Evolutionary conservation across 92 coral and sea anemone species (phyloP).

Genomic region (Palythoa grandiflora): DNA sequence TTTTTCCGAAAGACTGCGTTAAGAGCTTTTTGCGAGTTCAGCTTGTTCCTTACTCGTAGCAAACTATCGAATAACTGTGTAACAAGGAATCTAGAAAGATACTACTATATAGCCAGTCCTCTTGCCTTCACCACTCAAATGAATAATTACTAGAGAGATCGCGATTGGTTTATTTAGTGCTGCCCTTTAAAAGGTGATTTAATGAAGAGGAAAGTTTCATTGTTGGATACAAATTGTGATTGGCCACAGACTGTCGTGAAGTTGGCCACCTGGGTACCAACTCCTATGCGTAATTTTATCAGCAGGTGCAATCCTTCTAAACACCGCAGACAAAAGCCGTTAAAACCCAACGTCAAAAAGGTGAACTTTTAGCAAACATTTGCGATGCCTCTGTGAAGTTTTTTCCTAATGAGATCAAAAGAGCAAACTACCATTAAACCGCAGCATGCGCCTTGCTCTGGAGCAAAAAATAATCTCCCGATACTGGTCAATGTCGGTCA

Average conservation of each 20-base stretch:
- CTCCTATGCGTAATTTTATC: conserved; percentile 67
- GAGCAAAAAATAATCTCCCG: not conserved
- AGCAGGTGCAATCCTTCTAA: conserved; percentile 84
- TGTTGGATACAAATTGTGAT: conserved; percentile 68
- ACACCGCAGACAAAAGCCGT: conserved; percentile 87
- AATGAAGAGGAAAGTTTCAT: conserved; percentile 83
- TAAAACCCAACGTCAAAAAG: conserved; percentile 71
- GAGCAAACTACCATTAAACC: conserved; percentile 67
- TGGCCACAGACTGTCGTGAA: conserved; percentile 79
- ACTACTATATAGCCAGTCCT: conserved; percentile 85
- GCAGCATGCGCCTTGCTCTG: conserved; percentile 30
- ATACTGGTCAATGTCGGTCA: not conserved
- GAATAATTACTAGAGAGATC: conserved; percentile 45
- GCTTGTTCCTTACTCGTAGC: conserved; percentile 58
- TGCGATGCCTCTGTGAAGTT: conserved; percentile 68
- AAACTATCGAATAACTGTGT: conserved; percentile 88
- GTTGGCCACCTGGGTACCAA: conserved; percentile 82
- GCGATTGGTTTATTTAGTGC: conserved; percentile 69
- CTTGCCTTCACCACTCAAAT: conserved; percentile 69
- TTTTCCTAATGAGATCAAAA: conserved; percentile 70
- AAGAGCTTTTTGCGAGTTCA: conserved; percentile 30
- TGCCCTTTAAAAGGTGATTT: conserved; percentile 70
- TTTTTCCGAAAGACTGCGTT: conserved; percentile 25
- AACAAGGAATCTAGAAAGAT: conserved; percentile 85
- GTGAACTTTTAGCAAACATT: conserved; percentile 69